Conservation (phyloP, 2,888 invertebrate genomes). For the Oasisia sp. region DNA sequence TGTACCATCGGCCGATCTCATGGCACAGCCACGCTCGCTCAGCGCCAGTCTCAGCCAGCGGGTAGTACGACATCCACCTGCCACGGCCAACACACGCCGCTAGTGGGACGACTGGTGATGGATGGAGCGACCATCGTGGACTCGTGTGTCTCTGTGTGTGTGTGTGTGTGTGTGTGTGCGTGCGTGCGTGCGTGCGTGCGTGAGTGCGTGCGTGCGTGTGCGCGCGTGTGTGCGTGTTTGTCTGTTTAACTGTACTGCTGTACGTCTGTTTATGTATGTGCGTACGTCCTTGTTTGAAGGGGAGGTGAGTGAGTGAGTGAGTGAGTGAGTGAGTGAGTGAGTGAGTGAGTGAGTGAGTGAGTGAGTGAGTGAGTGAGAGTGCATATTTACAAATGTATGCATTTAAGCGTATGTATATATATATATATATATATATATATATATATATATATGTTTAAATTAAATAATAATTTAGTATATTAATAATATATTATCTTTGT, state of each 20-base stretch:
- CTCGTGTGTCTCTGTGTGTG: no score
- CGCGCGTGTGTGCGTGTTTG: not conserved
- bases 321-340: not conserved
- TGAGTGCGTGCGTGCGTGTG: not conserved
- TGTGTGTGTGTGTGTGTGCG: no score
- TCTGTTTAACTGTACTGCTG: no score
- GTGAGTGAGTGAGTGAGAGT: not conserved
- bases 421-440: not conserved
- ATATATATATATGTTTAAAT: not conserved
- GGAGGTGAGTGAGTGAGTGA: not conserved
- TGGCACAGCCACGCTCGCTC: constrained; percentile 67
- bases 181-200: not conserved
- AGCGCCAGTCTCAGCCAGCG: constrained; percentile 61
- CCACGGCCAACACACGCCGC: not conserved
- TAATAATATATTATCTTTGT: no score
- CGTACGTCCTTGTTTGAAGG: not conserved
- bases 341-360: not conserved
- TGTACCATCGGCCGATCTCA: constrained; percentile 67
- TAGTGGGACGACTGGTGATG: no score
- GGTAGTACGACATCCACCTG: constrained; percentile 62
- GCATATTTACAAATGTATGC: not conserved
- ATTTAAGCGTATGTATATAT: not conserved
- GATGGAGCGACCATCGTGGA: no score
- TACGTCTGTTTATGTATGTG: no score
- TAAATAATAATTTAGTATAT: no score